These are phyloP conservation scores for Triops longicaudatus DNA, from an alignment of 1,140 invertebrate species.

Conservation along the genomic window DNA sequence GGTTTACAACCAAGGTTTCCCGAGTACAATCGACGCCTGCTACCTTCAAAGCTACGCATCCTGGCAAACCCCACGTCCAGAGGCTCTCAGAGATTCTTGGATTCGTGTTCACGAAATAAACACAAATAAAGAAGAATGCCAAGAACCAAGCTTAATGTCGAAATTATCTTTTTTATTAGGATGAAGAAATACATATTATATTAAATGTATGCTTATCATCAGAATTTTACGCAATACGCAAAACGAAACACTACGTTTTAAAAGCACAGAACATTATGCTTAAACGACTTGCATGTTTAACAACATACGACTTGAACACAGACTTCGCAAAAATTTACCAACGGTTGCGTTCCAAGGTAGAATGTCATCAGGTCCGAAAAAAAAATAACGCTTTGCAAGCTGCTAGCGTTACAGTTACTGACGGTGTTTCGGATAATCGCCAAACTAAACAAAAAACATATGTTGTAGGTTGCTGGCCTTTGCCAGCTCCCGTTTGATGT, in stretches of 20 bases:
- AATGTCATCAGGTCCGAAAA: no score
- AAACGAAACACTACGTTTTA: no score
- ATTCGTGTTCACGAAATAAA: background rate
- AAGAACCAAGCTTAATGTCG: background rate
- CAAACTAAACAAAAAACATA: background rate
- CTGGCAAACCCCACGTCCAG: background rate
- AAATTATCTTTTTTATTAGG: background rate
- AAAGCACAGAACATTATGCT: no score
- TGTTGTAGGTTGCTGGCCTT: background rate
- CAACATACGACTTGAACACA: no score
- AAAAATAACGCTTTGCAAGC: no score
- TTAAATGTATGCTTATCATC: no score
- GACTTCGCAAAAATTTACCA: no score
- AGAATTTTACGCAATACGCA: no score
- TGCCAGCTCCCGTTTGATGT: background rate
- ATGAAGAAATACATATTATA: background rate
- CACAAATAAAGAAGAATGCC: background rate
- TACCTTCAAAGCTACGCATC: background rate
- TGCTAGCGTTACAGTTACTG: no score
- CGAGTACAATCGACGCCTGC: conserved; percentile 17
- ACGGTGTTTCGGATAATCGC: no score
- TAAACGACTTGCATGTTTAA: no score
- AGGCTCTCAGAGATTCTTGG: background rate
- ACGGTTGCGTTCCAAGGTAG: no score
- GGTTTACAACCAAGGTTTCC: conserved; percentile 9